phyloP scores from a whole-genome alignment of 1,140 invertebrate species.

The Choristoneura fumiferana region DNA sequence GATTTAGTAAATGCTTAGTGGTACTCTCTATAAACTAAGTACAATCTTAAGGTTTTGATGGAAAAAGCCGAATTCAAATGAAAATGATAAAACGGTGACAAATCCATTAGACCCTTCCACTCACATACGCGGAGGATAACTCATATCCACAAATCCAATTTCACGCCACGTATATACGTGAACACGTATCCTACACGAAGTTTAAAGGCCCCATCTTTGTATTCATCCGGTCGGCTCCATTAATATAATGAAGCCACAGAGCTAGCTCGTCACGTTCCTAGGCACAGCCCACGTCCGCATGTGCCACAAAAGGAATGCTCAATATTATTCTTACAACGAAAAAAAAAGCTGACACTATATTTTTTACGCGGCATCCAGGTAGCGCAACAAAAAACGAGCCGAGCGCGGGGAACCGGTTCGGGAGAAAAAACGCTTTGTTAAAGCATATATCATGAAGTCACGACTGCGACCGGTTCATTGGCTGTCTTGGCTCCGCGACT shows the following conservation, averaged over 20 bases:
- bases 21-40: too few species aligned
- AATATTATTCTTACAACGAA: conserved; percentile 71
- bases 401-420: conserved; percentile 58
- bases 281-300: conserved; percentile 61
- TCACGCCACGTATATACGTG: conserved; percentile 43
- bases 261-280: conserved; percentile 64
- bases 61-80: too few species aligned
- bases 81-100: neutral
- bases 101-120: neutral
- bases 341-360: conserved; percentile 69
- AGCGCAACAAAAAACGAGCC: conserved; percentile 60
- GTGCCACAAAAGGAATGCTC: conserved; percentile 73
- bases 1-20: too few species aligned
- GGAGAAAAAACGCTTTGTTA: conserved; percentile 56
- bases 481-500: conserved; percentile 45
- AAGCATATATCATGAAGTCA: conserved; percentile 73
- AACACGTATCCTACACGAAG: conserved; percentile 45
- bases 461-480: conserved; percentile 58
- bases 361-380: conserved; percentile 67
- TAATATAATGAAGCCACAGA: conserved; percentile 74
- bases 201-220: conserved; percentile 68
- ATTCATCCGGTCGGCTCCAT: conserved; percentile 69
- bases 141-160: conserved; percentile 52
- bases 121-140: conserved; percentile 23
- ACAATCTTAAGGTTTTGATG: too few species aligned